Base-by-base conservation (phyloP, 2,888 invertebrate species). In the Melinaea marsaeus region DNA sequence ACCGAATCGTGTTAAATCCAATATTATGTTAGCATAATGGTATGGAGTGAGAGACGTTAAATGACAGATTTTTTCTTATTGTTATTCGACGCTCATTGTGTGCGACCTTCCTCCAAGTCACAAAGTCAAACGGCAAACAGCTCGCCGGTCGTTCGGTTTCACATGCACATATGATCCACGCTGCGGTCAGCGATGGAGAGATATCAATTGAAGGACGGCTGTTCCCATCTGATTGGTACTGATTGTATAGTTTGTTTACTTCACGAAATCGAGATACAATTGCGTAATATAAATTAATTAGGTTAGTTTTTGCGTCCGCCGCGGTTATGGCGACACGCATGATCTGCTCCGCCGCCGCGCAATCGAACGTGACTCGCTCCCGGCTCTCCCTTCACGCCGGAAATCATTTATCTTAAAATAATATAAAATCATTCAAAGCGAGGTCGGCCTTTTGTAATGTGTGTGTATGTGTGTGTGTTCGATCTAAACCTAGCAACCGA, bases 351-450 rank as follows among this genome's bases (percentile, higher is more conserved):
- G 83, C 84, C 81, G 84, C 71, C 77, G 80, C 74, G 81, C 86
- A 86, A 78, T 81, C 78, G 78, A 79, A 83, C 88, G 88, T 88
- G 85, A 88, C 84, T 74, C 71, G 75, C 74, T 74, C 78, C 79
- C 73, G 69, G 68, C 64, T 61, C 64, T 62, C 75, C 79, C 79
- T 80, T 79, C 78, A 76, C 76, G 73, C 74, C 76, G 75, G 77
- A 81, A 79, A 80, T 77, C 65, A 76, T 77, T 79, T 75, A 75
- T 71, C 72, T 74, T 71, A 65, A 62, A 51, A 37, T 54, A 57
- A 62, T 62, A 59, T 37, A 7, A 60, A 51, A 58, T 66, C 48
- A 61, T 35, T 63, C 57, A 51, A 46, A 35, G 59, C 67, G 58
- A 67, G 65, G 62, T 55, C 61, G 42, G 6, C 35, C 37, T 13